Percentiles rank a stretch among this genome's conserved stretches.
Conservation (phyloP, 2,888 invertebrate species). For the Calameuta pallipes region DNA sequence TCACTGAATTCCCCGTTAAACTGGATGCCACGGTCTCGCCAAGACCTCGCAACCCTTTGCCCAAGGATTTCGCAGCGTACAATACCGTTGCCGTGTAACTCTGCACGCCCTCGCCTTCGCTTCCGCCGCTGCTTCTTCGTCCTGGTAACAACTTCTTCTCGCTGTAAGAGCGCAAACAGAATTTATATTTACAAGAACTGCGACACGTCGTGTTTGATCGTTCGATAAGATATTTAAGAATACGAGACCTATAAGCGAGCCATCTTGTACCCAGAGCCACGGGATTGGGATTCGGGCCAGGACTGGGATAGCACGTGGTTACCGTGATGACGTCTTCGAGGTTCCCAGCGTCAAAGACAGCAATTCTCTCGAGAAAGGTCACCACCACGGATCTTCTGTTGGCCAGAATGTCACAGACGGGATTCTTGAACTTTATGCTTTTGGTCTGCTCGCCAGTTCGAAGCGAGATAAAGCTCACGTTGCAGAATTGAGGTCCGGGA, state of each 20-base stretch:
- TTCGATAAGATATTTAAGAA: background rate
- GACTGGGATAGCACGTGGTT: slow-evolving; percentile 90
- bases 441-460: slow-evolving; percentile 86
- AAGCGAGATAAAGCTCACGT: slow-evolving; percentile 87
- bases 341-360: slow-evolving; percentile 89
- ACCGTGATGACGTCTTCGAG: slow-evolving; percentile 88
- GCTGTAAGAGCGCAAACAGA: slow-evolving; percentile 70
- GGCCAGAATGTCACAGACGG: slow-evolving; percentile 88
- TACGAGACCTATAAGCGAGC: slow-evolving; percentile 74
- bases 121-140: slow-evolving; percentile 85
- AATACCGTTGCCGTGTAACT: slow-evolving; percentile 93
- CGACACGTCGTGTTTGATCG: no score
- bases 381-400: slow-evolving; percentile 89
- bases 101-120: slow-evolving; percentile 86
- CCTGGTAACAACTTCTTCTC: slow-evolving; percentile 85
- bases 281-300: slow-evolving; percentile 84
- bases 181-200: background rate
- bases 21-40: slow-evolving; percentile 94
- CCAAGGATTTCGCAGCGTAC: slow-evolving; percentile 93
- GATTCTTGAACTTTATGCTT: slow-evolving; percentile 92
- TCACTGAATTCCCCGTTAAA: slow-evolving; percentile 72
- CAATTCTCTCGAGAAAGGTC: slow-evolving; percentile 89
- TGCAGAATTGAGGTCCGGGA: slow-evolving; percentile 81
- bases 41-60: slow-evolving; percentile 89
- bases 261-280: slow-evolving; percentile 87